Evolutionary conservation across 2,888 invertebrate species (phyloP), one percentile per base, ranked within the genome.

Genomic region (Sarcophaga subvicina): DNA sequence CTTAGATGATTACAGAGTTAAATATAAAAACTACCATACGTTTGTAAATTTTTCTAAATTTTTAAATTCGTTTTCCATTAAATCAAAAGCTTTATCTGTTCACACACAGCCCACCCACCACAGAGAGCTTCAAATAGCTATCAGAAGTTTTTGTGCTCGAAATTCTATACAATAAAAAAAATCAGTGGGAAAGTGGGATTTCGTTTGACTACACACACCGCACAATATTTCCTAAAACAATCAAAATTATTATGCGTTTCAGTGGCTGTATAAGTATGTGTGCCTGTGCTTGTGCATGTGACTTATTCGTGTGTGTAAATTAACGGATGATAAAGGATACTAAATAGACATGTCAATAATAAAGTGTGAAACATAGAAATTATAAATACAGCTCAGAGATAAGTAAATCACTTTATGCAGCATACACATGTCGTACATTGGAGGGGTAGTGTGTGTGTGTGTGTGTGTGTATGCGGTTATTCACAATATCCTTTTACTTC

Each of bases 271-370:
- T 3, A 14, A 54, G 69, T 12, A 8, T 20, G 45, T 45, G 27
- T 37, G 67, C 22, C 0, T 22, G 20, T 37, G 49, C 27, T 20
- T 37, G 66, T 78, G 66, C 73, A 60, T 70, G 73, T 47, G 2
- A 47, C 37, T 67, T 75, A 27, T 71, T 59, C 64, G 66, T 83
- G 63, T 73, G 69, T 86, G 78, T 54, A 54, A 54, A 54, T 54
- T 54, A 54, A 54, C 14, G 17, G 14, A 54, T 62, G 71, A 72
- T 87, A 64, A 67, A 84, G 62, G 81, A 79, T 79, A 67, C 78
- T 81, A 76, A 87, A 87, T 87, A 79, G 78, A 87, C 81, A 76
- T 87, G 81, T 84, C 87, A 84, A 87, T 87, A 84, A 87, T 87
- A 87, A 82, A 69, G 79, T 82, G 84, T 80, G 72, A 87, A 87